Evolutionary conservation across 2,113 vertebrate species (phyloP).

Genomic region (Phalacrocorax pelagicus): DNA sequence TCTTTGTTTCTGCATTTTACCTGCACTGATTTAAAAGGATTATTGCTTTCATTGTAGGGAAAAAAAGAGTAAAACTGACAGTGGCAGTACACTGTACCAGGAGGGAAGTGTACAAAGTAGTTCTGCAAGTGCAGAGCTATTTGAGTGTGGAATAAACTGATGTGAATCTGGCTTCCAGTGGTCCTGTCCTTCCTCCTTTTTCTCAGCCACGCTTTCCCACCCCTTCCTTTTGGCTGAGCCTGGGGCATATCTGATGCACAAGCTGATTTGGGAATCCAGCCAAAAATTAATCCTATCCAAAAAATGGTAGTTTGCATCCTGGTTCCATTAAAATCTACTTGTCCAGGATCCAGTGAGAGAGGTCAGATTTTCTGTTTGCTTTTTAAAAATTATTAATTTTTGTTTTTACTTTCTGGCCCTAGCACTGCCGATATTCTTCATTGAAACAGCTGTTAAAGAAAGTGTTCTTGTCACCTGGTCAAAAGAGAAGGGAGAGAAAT

Average conservation of each 20-base stretch:
- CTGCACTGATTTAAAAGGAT: background rate
- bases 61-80: background rate
- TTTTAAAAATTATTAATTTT: background rate
- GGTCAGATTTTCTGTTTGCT: background rate
- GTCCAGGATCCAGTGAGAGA: background rate
- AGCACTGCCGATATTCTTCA: background rate
- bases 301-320: background rate
- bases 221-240: background rate
- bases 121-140: background rate
- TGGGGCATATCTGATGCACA: background rate
- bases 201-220: background rate
- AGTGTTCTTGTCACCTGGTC: background rate
- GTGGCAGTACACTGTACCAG: background rate
- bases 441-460: background rate
- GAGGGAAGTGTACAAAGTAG: background rate
- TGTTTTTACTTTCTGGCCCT: background rate
- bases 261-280: background rate
- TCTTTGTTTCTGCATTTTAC: background rate
- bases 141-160: background rate
- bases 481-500: background rate
- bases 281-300: background rate
- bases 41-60: background rate
- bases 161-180: background rate
- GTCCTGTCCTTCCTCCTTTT: background rate
- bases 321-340: background rate